These are phyloP conservation scores for Pungitius pungitius DNA, from an alignment of 2,113 vertebrate genomes.

Conservation along the genomic window DNA sequence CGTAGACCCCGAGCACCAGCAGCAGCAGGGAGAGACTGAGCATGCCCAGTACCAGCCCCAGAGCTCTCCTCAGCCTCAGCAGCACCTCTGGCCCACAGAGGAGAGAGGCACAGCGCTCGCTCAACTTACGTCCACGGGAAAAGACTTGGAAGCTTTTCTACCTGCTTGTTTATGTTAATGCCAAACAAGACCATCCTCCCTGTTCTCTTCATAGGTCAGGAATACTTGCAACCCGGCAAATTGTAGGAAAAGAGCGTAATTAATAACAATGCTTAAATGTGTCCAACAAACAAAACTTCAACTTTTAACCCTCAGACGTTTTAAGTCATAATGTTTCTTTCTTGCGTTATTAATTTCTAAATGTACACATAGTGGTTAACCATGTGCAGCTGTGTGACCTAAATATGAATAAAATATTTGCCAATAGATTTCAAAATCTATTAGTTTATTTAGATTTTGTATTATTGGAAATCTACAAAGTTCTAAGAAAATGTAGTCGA, in stretches of 20 bases:
- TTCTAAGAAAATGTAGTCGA: background rate
- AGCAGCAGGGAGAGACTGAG: conserved; percentile 74
- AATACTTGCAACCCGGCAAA: background rate
- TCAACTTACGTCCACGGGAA: background rate
- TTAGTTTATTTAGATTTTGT: background rate
- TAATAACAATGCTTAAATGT: background rate
- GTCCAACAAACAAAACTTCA: background rate
- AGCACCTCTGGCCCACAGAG: conserved; percentile 48
- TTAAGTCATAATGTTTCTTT: background rate
- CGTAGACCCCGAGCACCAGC: conserved; percentile 73
- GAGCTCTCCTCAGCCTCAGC: conserved; percentile 55
- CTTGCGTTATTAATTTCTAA: background rate
- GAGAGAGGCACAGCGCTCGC: conserved; percentile 3
- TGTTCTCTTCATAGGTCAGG: background rate
- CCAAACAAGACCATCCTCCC: background rate
- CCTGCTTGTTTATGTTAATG: background rate
- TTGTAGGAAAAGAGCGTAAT: background rate
- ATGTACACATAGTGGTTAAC: no score
- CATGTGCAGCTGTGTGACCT: background rate
- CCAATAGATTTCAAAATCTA: no score
- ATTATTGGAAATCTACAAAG: background rate
- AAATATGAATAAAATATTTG: no score
- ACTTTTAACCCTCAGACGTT: background rate
- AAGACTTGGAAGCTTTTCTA: background rate
- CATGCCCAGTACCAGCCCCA: conserved; percentile 72